These are phyloP conservation scores for Coptodon bakossiorum DNA, from an alignment of 2,113 vertebrate genomes.

Conservation along the genomic window DNA sequence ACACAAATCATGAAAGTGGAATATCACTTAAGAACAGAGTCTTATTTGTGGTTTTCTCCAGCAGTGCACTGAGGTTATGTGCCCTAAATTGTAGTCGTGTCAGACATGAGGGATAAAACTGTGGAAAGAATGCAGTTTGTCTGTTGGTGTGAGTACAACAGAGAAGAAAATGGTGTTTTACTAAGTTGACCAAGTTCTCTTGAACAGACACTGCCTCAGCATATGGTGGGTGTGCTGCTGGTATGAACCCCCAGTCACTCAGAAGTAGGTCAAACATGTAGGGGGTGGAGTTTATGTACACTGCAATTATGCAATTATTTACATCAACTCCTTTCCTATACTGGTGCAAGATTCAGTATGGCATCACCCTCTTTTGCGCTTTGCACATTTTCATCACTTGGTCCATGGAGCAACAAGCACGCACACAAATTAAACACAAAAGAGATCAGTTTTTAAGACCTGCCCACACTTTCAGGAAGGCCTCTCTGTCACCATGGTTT, in stretches of 20 bases:
- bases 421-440: background rate
- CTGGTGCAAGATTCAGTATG: background rate
- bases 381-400: background rate
- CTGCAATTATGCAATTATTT: slow-evolving; percentile 48
- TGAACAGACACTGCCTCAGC: background rate
- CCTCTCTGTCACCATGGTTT: slow-evolving; percentile 40
- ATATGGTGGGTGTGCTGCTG: slow-evolving; percentile 15
- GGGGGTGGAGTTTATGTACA: slow-evolving; percentile 21
- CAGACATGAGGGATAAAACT: slow-evolving; percentile 12
- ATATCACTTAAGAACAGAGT: background rate
- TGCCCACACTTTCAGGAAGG: slow-evolving; percentile 46
- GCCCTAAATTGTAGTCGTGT: slow-evolving; percentile 13
- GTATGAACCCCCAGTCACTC: slow-evolving; percentile 16
- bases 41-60: slow-evolving; percentile 14
- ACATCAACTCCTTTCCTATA: background rate
- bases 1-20: slow-evolving; percentile 5
- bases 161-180: background rate
- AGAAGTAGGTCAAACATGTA: slow-evolving; percentile 57
- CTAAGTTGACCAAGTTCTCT: background rate
- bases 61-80: slow-evolving; percentile 9
- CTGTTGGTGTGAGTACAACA: background rate
- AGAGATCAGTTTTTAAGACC: background rate
- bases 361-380: background rate
- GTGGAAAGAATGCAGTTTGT: slow-evolving; percentile 45
- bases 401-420: background rate